phyloP scores from a whole-genome alignment of 1,140 invertebrate species.

The Ceratosolen solmsi region DNA sequence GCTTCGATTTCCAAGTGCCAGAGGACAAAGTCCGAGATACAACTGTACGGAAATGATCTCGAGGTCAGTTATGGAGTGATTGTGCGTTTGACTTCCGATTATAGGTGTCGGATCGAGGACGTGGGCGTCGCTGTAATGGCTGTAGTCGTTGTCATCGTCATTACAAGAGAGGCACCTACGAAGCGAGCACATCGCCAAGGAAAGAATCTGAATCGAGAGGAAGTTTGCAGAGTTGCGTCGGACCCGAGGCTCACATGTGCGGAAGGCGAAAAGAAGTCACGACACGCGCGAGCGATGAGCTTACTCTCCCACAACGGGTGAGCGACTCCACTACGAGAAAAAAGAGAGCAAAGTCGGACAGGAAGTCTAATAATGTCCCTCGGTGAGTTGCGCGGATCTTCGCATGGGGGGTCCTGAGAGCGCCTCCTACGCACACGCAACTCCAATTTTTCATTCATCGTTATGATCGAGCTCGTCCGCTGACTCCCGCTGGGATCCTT shows the following conservation, averaged over 20 bases:
- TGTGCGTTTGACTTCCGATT: not conserved
- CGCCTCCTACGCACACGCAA: slow-evolving; percentile 69
- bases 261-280: slow-evolving; percentile 10
- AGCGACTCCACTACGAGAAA: not conserved
- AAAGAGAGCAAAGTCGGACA: slow-evolving; percentile 64
- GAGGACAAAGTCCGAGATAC: no score
- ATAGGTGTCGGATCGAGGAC: not conserved
- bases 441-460: slow-evolving; percentile 4
- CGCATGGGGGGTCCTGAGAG: slow-evolving; percentile 68
- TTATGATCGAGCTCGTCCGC: slow-evolving; percentile 55
- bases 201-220: not conserved
- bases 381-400: slow-evolving; percentile 67
- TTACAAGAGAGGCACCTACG: no score
- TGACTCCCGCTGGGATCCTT: slow-evolving; percentile 64
- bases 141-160: no score
- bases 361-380: slow-evolving; percentile 67
- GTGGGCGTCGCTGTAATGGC: not conserved
- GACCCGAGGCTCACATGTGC: slow-evolving; percentile 52
- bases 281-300: slow-evolving; percentile 56
- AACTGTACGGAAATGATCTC: no score
- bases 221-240: not conserved
- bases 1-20: no score
- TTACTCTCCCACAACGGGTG: slow-evolving; percentile 72
- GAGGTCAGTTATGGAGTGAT: no score
- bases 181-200: not conserved